Evolutionary conservation across 1,140 invertebrate species (phyloP), one percentile per base, ranked within the genome.

Genomic region (Chymomyza costata): DNA sequence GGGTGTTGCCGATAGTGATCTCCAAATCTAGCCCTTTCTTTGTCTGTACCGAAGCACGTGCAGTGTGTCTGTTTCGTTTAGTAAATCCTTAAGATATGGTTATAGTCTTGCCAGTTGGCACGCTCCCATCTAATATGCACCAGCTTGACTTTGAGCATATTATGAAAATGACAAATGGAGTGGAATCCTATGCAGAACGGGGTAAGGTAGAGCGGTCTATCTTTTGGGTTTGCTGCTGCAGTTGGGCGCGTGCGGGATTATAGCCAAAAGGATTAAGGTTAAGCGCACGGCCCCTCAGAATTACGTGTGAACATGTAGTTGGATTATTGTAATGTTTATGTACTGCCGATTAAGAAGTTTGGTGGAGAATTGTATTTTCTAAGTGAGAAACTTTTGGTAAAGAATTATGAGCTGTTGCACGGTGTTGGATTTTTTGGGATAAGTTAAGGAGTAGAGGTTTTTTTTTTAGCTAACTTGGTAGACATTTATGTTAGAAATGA

Each of bases 101-200:
- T 11, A 38, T 49, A 46, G n/a, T n/a, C n/a, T n/a, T n/a, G n/a
- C n/a, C n/a, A n/a, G n/a, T 21, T 44, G 64, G 64, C 69, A 73
- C 69, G 69, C 54, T 73, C 63, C 63, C 32, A 28, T 6, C 5
- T 10, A 5, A 28, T 28, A 10, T 5, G 5, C 5, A 10, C 10
- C 21, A 47, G 31, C 18, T 55, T 63, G 44, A 71, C 69, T 63
- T 57, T 43, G 46, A 16, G 14, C 32, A 55, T 48, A 60, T 78
- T 80, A 80, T 78, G 73, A 78, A 73, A 55, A 73, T 78, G 73
- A 78, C 59, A 78, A 78, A 78, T 78, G 59, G 45, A 48, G 63
- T 54, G 45, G 73, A 78, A 78, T 54, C 10, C 25, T 37, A 21
- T 21, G 21, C 21, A 18, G 64, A 63, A 68, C 31, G 64, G 65